These are phyloP conservation scores for Glyptemys insculpta DNA, from an alignment of 2,797 vertebrate species.

Conservation along the genomic window DNA sequence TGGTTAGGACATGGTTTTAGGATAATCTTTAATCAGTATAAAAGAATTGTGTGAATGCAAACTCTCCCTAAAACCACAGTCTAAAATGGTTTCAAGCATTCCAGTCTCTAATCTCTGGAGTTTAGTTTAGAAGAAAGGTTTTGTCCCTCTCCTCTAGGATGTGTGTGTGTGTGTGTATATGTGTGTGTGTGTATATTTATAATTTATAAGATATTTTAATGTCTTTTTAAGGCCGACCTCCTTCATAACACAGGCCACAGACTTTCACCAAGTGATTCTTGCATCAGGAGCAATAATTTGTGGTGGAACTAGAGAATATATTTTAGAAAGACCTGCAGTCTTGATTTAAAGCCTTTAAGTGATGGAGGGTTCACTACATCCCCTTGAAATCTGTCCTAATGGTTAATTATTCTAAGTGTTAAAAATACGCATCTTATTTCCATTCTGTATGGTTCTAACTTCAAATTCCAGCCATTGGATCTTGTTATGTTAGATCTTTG, in stretches of 20 bases:
- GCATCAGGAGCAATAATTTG: constrained; percentile 50
- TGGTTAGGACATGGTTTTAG: not conserved
- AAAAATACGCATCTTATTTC: not conserved
- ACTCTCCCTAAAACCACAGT: not conserved
- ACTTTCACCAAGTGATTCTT: not conserved
- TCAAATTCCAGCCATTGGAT: not conserved
- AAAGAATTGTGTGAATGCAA: not conserved
- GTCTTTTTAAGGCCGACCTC: constrained; percentile 21
- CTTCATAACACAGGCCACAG: constrained; percentile 26
- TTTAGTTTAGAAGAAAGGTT: not conserved
- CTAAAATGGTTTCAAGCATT: not conserved
- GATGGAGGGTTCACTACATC: not conserved
- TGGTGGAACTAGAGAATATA: constrained; percentile 24
- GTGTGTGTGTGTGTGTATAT: too few species aligned
- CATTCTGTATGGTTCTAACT: not conserved
- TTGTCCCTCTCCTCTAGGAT: not conserved
- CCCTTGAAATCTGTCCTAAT: not conserved
- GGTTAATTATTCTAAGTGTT: not conserved
- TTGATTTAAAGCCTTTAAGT: constrained; percentile 25
- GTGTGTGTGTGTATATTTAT: not conserved
- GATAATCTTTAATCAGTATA: not conserved
- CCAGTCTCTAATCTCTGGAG: not conserved
- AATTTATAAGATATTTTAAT: constrained; percentile 23
- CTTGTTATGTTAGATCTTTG: not conserved
- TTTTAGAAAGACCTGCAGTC: constrained; percentile 33